These are phyloP conservation scores for Sardina pilchardus DNA, from an alignment of 2,113 vertebrate species.

Conservation along the genomic window DNA sequence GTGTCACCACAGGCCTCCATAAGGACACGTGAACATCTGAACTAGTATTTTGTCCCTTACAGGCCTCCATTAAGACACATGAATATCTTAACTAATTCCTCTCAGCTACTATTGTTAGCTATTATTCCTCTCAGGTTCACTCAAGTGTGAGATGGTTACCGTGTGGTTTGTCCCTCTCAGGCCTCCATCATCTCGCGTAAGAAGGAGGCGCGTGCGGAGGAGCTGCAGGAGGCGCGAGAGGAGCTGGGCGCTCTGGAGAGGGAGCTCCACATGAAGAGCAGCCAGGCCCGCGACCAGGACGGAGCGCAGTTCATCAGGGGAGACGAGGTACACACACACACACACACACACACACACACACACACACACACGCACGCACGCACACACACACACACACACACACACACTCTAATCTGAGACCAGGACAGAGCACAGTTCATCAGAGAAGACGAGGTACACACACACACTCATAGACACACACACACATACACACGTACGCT, in stretches of 20 bases:
- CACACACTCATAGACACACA: not conserved
- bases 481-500: not conserved
- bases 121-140: no score
- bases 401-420: no score
- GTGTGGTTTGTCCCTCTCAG: slow-evolving; percentile 60
- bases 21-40: no score
- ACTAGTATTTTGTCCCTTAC: no score
- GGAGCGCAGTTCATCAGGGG: slow-evolving; percentile 80
- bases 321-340: slow-evolving; percentile 79
- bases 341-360: not conserved
- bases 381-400: not conserved
- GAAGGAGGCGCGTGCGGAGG: slow-evolving; percentile 92
- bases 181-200: slow-evolving; percentile 90
- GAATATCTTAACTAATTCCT: no score
- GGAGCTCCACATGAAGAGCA: slow-evolving; percentile 79
- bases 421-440: no score
- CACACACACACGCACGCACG: not conserved
- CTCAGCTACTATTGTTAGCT: no score
- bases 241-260: slow-evolving; percentile 78
- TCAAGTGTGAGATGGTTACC: not conserved
- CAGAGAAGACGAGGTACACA: no score
- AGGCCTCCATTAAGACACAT: no score
- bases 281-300: slow-evolving; percentile 72
- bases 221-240: slow-evolving; percentile 90
- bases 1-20: not conserved